Conservation (phyloP, 2,797 vertebrate species). For the Luscinia luscinia region DNA sequence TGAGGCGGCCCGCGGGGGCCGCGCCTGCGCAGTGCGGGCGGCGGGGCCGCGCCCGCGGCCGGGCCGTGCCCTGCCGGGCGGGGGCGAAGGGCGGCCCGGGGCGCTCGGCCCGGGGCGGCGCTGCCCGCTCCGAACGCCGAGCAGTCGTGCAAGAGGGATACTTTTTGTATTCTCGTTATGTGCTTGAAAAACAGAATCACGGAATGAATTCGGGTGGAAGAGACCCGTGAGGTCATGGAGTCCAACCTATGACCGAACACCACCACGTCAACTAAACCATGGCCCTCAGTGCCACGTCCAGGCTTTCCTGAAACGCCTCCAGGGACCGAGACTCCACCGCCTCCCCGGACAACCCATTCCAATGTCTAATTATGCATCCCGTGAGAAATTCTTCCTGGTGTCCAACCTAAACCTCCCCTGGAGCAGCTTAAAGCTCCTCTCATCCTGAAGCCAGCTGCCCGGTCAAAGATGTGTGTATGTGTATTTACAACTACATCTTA, state of each 20-base stretch:
- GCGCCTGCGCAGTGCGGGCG: neutral
- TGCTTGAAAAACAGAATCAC: neutral
- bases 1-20: neutral
- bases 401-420: neutral
- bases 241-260: neutral
- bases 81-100: neutral
- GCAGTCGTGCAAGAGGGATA: accelerated
- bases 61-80: neutral
- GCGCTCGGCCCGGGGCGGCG: no score
- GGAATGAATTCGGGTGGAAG: neutral
- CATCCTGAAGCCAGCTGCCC: neutral
- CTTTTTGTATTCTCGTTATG: neutral
- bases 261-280: neutral
- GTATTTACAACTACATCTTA: neutral
- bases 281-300: neutral
- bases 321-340: neutral
- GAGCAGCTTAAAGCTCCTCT: neutral
- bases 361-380: neutral
- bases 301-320: neutral
- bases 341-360: neutral
- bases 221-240: neutral
- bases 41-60: neutral
- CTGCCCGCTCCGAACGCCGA: accelerated
- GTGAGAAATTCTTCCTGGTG: neutral
- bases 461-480: accelerated